Conservation (phyloP, 2,113 vertebrate genomes). For the Nyctibius bracteatus region DNA sequence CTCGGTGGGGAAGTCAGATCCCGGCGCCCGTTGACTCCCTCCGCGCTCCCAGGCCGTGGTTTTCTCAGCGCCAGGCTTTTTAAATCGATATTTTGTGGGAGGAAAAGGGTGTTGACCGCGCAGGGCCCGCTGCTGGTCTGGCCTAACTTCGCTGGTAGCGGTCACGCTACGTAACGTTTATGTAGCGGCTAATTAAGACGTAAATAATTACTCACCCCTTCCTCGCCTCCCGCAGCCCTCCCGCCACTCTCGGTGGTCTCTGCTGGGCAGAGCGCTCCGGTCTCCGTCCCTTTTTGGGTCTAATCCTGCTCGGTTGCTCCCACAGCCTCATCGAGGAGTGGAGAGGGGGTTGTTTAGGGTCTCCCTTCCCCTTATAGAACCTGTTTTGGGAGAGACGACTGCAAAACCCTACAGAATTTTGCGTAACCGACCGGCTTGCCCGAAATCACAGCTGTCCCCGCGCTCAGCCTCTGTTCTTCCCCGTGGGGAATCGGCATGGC, state of each 20-base stretch:
- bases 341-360: background rate
- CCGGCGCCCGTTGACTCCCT: too few relatives aligned
- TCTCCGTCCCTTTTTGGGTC: background rate
- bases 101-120: background rate
- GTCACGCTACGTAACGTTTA: background rate
- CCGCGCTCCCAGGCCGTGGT: rapidly evolving
- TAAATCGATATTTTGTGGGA: too few relatives aligned
- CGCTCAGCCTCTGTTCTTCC: background rate
- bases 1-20: background rate
- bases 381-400: too few relatives aligned
- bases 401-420: background rate
- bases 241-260: background rate
- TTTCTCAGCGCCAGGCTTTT: background rate
- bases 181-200: background rate
- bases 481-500: background rate
- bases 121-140: background rate
- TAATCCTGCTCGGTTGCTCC: background rate
- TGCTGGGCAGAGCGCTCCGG: rapidly evolving
- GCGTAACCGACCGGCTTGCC: background rate
- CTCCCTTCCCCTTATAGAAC: background rate
- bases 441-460: background rate
- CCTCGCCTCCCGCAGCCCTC: background rate
- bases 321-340: rapidly evolving
- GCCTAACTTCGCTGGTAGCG: too few relatives aligned
- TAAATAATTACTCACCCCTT: background rate